Evolutionary conservation across 2,888 invertebrate species (phyloP), one percentile per base, ranked within the genome.

Genomic region (Gastrophysa polygoni): DNA sequence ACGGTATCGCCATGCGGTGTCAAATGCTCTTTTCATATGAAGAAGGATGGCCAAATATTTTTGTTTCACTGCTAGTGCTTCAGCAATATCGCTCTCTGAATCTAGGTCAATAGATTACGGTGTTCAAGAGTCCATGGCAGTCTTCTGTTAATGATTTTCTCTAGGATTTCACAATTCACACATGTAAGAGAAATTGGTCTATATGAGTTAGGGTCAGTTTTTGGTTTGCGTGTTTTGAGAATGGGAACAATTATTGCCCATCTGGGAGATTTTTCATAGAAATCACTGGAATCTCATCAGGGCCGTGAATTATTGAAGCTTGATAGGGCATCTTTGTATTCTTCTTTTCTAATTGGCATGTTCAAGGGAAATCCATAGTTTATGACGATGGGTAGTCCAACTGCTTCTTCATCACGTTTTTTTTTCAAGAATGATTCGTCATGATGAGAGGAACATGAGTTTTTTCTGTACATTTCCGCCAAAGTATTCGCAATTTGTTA

Each of bases 61-160:
- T 43, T 66, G 63, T 48, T 63, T 54, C 18, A 58, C 57, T 0
- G 54, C 50, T 24, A 69, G 51, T 14, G 67, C 63, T 8, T 66
- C 52, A 17, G 62, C 54, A 5, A 67, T 67, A n/a, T 60, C 61
- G 16, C 56, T 49, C 50, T 64, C 64, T 14, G 63, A 43, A n/a
- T 55, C 11, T 1, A 57, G 38, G 6, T 64, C 51, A 24, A 64
- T 61, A 68, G 64, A 11, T 66, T 61, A n/a, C 24, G 49, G 50
- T 66, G 61, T 51, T 68, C 62, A n/a, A 68, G 18, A 18, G 28
- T 50, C 62, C 66, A 68, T 6, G 54, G 8, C 17, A 69, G 29
- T 61, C 67, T 56, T n/a, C 50, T 50, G 32, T 66, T 69, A 11
- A 69, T 18, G 7, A 64, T 59, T 48, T 62, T 64, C 47, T 68